A percentile compares a stretch with the other conserved stretches of the same genome.
Conservation (phyloP, 1,140 invertebrate species). For the Drosophila azteca region DNA sequence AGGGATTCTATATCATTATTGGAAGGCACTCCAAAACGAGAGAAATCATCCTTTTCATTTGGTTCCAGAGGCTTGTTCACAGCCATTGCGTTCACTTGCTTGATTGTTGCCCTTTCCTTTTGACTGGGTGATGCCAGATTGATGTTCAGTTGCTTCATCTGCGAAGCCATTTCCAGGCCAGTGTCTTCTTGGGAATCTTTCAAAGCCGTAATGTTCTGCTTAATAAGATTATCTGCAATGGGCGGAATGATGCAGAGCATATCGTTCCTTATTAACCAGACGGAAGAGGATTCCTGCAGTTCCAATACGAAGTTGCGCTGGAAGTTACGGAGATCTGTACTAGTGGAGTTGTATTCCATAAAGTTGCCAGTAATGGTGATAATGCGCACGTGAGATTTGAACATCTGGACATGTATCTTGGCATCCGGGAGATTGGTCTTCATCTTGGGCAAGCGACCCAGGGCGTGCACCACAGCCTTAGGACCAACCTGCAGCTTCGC, state of each 20-base stretch:
- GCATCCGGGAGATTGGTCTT: not conserved
- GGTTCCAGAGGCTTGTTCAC: not conserved
- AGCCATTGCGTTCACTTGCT: not conserved
- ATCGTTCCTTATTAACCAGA: slow-evolving; percentile 49
- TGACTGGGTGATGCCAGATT: too few relatives aligned
- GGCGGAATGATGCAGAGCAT: slow-evolving; percentile 11
- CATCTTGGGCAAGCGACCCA: slow-evolving; percentile 29
- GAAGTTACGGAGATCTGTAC: slow-evolving; percentile 10
- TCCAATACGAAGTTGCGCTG: slow-evolving; percentile 35
- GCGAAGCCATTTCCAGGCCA: too few relatives aligned
- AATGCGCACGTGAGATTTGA: not conserved
- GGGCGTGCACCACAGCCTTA: slow-evolving; percentile 2
- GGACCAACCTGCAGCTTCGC: slow-evolving; percentile 31
- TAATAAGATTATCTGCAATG: not conserved
- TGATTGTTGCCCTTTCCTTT: too few relatives aligned
- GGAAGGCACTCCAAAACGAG: not conserved
- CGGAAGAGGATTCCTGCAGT: too few relatives aligned
- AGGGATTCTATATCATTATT: not conserved
- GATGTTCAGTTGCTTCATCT: not conserved
- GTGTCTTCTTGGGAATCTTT: too few relatives aligned
- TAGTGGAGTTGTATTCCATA: not conserved
- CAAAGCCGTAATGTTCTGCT: too few relatives aligned
- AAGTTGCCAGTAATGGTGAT: slow-evolving; percentile 29
- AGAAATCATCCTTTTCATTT: not conserved
- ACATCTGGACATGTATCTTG: slow-evolving; percentile 9